These are phyloP conservation scores for Brienomyrus longianalis DNA, from an alignment of 2,113 vertebrate species.

Conservation along the genomic window DNA sequence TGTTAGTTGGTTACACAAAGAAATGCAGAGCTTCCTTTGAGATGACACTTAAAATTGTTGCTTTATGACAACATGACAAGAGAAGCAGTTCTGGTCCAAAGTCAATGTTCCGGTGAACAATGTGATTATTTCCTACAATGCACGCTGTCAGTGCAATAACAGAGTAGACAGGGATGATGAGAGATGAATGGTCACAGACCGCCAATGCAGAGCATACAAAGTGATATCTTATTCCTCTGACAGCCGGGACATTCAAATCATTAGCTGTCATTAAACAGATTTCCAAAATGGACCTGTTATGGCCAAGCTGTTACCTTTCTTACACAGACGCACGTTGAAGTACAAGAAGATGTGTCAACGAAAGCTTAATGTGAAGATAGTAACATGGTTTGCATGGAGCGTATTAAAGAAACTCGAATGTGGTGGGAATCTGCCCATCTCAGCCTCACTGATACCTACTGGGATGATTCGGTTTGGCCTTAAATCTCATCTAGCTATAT, in stretches of 20 bases:
- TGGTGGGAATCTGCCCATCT: background rate
- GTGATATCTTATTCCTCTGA: background rate
- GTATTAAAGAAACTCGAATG: background rate
- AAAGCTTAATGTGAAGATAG: background rate
- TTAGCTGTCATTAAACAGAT: background rate
- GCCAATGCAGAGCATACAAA: background rate
- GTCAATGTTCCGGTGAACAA: background rate
- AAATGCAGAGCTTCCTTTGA: background rate
- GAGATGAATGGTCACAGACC: background rate
- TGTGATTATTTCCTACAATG: background rate
- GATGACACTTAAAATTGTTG: conserved; percentile 6
- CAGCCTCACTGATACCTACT: background rate
- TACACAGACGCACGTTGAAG: background rate
- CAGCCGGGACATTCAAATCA: background rate
- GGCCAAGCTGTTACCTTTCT: background rate
- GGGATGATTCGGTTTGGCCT: background rate
- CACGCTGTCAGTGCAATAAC: background rate
- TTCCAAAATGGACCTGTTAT: background rate
- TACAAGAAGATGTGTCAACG: background rate
- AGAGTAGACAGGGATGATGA: background rate
- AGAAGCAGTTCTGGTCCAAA: background rate
- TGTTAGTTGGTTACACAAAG: background rate
- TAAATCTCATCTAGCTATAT: background rate
- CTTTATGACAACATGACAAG: background rate
- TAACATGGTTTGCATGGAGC: background rate